Base-by-base conservation (phyloP, 2,888 invertebrate genomes). In the Palloptera scutellata region DNA sequence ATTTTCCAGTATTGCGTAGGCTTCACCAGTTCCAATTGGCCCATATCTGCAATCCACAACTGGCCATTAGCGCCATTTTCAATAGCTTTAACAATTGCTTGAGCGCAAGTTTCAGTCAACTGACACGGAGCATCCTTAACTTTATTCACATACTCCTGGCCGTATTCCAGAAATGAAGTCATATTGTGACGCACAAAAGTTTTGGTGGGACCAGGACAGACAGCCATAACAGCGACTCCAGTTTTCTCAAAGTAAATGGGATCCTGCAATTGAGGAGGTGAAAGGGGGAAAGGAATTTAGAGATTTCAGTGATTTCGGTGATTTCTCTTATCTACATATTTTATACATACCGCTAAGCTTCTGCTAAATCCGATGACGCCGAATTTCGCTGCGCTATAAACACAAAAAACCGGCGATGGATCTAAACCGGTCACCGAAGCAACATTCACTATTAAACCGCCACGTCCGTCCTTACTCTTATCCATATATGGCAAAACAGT, bases 401-500 rank as follows among this genome's bases (percentile, higher is more conserved):
- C 73, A 8, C 81, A 79, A 15, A 79, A 48, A 1, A 71, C 69
- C 0, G 75, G 58, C 15, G 67, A 42, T 57, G 76, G 78, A 12
- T 70, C 64, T 6, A 83, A 59, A 4, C 78, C 81, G 4, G 78
- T 71, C 0, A 76, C 73, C 0, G 83, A 83, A 0, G 83, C 75
- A 17, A 83, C 74, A 71, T 83, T 83, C 17, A 81, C 75, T 51
- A 84, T 78, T 19, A 81, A 74, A 6, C 82, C 82, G 9, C 84
- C 84, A 10, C 74, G 75, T 8, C 84, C 83, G 0, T 79, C 80
- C 63, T 82, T 81, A 59, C 81, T 77, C 45, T 79, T 82, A 15
- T 84, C 80, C 86, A 86, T 86, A 58, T 83, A 80, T n/a, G 82
- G 79, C 66, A 85, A 69, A 0, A 79, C 83, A 15, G 80, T 80